These are phyloP conservation scores for Conchocele bisecta DNA, from an alignment of 2,888 invertebrate genomes.

Conservation along the genomic window DNA sequence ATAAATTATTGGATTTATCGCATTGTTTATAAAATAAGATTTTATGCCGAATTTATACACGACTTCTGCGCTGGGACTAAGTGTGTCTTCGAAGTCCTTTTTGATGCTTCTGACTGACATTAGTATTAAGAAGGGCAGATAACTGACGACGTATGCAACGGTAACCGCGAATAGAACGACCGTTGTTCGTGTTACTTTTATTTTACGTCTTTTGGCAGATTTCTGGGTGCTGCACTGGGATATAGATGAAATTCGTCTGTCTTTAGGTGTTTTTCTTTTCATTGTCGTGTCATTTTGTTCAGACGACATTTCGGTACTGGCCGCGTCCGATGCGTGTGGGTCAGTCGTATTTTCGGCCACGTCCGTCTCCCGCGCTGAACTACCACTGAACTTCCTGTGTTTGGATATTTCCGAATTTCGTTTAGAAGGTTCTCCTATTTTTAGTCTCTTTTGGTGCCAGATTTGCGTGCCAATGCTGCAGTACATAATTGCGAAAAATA, in stretches of 20 bases:
- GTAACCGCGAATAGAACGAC: constrained; percentile 77
- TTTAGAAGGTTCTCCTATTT: constrained; percentile 61
- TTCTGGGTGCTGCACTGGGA: constrained; percentile 43
- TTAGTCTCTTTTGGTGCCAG: constrained; percentile 69
- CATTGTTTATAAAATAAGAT: constrained; percentile 78
- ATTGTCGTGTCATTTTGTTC: constrained; percentile 54
- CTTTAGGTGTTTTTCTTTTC: constrained; percentile 49
- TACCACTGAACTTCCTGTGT: constrained; percentile 55
- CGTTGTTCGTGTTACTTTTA: constrained; percentile 74
- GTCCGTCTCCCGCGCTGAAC: constrained; percentile 48
- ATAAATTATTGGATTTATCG: constrained; percentile 78
- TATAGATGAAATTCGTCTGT: constrained; percentile 54
- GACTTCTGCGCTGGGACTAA: constrained; percentile 70
- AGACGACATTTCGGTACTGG: constrained; percentile 74
- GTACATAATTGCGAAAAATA: constrained; percentile 74
- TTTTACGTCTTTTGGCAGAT: constrained; percentile 53
- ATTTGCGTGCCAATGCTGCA: constrained; percentile 72
- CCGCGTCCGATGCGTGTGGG: constrained; percentile 65
- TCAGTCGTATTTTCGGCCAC: constrained; percentile 32
- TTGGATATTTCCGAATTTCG: constrained; percentile 32
- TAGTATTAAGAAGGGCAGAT: constrained; percentile 74
- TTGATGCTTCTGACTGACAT: constrained; percentile 74
- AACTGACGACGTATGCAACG: constrained; percentile 75
- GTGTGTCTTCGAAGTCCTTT: constrained; percentile 70
- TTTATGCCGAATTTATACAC: constrained; percentile 76